Base-by-base conservation (phyloP, 1,140 invertebrate species). In the Formica selysi region DNA sequence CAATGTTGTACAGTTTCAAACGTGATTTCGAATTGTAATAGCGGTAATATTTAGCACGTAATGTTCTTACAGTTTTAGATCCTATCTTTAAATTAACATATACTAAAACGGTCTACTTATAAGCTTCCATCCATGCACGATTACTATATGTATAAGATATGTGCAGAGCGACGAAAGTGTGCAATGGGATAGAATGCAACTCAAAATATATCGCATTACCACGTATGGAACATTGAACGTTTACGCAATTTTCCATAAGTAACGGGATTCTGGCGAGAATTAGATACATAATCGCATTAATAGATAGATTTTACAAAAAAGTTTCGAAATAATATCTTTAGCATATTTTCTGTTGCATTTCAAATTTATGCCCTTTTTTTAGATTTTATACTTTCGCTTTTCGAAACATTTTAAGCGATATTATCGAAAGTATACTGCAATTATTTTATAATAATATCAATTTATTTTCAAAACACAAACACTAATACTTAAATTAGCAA, bases 11-110 rank as follows among this genome's bases (percentile, higher is more conserved):
- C 19, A 44, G 67, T 38, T 51, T 38, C 48, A 51, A 36, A 48
- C 54, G 62, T 88, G 83, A 64, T 61, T 76, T 80, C 54, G 81
- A 86, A 85, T 88, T 65, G 74, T 79, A 51, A 51, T 80, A 87
- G 81, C 76, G 61, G 65, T 87, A 51, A 51, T 19, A 87, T 76
- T 85, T 87, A 89, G 80, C 41, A 10, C 10, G 26, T 87, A 71
- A 85, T 44, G 41, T 11, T 65, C 64, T 89, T 76, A 70, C 74
- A 80, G 73, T 70, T 83, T n/a, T 83, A 83, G 79, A 73, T 74
- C 38, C 19, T 83, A 83, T 44, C 79, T 83, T 83, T 83, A 19
- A 83, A 83, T 83, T 83, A 83, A 83, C 48, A 51, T 71, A 61
- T 73, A 81, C 5, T 73, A 81, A 81, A 73, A 83, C 13, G 62